Evolutionary conservation across 1,140 invertebrate genomes (phyloP).

Genomic region (Lethocerus indicus): DNA sequence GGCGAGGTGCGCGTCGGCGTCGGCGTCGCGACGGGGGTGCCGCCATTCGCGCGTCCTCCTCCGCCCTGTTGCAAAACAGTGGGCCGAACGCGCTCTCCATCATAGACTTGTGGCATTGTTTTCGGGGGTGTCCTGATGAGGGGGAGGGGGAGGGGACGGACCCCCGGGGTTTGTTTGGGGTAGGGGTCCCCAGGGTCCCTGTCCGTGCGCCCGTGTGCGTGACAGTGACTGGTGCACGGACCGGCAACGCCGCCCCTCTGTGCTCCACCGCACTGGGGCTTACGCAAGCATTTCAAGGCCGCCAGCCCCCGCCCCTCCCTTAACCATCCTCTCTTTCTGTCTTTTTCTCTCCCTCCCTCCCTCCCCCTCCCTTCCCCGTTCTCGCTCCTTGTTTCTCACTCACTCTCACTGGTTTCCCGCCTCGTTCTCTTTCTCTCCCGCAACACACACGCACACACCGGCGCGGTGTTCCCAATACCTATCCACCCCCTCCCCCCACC

Average conservation of each 20-base stretch:
- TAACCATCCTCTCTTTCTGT: not conserved
- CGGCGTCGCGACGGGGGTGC: too few species aligned
- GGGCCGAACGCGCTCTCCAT: too few species aligned
- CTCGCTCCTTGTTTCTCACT: not conserved
- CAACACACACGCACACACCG: not conserved
- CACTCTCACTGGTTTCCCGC: not conserved
- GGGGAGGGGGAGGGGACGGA: not conserved
- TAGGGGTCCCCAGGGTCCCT: too few species aligned
- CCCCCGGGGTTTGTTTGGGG: not conserved
- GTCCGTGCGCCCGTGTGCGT: too few species aligned
- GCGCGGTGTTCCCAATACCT: not conserved
- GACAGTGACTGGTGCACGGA: too few species aligned
- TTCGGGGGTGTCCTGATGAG: too few species aligned
- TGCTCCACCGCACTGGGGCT: conserved; percentile 4
- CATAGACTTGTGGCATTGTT: too few species aligned
- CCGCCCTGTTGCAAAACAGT: too few species aligned
- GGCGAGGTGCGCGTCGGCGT: too few species aligned
- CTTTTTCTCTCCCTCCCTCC: conserved; percentile 2
- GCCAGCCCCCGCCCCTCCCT: conserved; percentile 5
- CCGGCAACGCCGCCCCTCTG: conserved; percentile 7
- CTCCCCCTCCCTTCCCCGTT: not conserved
- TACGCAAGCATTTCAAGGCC: conserved; percentile 14
- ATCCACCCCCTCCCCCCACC: not conserved
- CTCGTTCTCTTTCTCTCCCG: not conserved
- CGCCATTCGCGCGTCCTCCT: too few species aligned